Base-by-base conservation (phyloP, 2,888 invertebrate genomes). In the Therioaphis trifolii region DNA sequence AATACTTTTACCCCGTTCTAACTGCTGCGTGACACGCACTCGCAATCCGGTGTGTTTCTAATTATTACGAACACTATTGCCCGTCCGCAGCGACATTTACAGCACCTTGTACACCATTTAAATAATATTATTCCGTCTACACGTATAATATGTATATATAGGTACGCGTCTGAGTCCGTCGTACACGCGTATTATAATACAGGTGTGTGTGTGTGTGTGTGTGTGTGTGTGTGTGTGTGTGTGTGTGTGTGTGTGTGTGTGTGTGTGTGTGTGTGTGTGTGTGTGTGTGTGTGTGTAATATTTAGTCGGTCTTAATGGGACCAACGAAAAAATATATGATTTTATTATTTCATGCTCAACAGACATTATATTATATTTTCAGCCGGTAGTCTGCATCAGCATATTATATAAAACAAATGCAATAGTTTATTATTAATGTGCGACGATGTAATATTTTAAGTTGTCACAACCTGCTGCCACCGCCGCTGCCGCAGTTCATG, bases 21-120 rank as follows among this genome's bases (percentile, higher is more conserved):
- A 78, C 78, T 78, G 78, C 68, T 15, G 35, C 35, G n/a, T n/a
- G 78, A 78, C 78, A 78, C 78, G 78, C 78, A 78, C 27, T 68
- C 24, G 78, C 52, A 78, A 68, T 78, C 68, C 68, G 68, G 52
- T 14, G 52, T 78, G 78, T 78, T 66, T 77, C 77, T 77, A 77
- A 77, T 52, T 66, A 66, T 66, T 66, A 66, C 76, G 49, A 77
- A 77, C 77, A 77, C 77, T 77, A 66, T 49, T 46, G 18, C 15
- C n/a, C 61, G 61, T 66, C 77, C 77, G 4, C 49, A 11, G 35
- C 66, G 66, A 77, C 77, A 21, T 66, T 35, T 66, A 77, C 77
- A 66, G 66, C 77, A 66, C 66, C 77, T 77, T 35, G 77, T 77
- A 77, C 66, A 55, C 77, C 66, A 49, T 77, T 66, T 77, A 66